Base-by-base conservation (phyloP, 2,797 vertebrate genomes). In the Ctenosaura bakeri region DNA sequence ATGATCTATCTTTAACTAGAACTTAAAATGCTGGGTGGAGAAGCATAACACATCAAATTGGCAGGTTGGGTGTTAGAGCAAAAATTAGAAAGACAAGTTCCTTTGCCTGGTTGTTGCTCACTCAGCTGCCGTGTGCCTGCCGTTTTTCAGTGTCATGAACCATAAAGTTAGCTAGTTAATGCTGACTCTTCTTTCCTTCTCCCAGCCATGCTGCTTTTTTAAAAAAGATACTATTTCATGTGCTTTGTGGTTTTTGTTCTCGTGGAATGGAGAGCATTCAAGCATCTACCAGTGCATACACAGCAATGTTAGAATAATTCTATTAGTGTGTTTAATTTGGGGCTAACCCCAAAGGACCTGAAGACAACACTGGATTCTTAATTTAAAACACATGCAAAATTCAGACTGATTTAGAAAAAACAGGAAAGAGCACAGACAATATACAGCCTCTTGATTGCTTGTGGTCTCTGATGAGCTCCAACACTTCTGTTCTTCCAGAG, bases 171-270 rank as follows among this genome's bases (percentile, higher is more conserved):
- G 85, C 56, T 78, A 46, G 76, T 62, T 42, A 78, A 46, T 46
- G 56, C 56, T 78, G 54, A 62, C 56, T 77, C 59, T 81, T 9
- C 76, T 78, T 87, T 78, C 26, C 54, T 77, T 87, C 56, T 20
- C 38, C 54, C 42, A 59, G 85, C 73, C 59, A 77, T 62, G 56
- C 74, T 87, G 54, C 79, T 69, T 69, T 69, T 20, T 59, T 50
- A 50, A 46, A 46, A 81, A 56, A 52, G 79, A n/a, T 56, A 35
- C 32, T 56, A 2, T 4, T 20, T 59, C 79, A 56, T n/a, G n/a
- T n/a, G 32, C 79, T n/a, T 20, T 78, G 20, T 78, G 74, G 12
- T 78, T 78, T 20, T 50, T 78, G 42, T 12, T 78, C 76, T 77
- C 35, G 46, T 77, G 38, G 74, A 77, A 24, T 77, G 20, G 22